phyloP scores from a whole-genome alignment of 1,140 invertebrate genomes.

The Drosophila yakuba region DNA sequence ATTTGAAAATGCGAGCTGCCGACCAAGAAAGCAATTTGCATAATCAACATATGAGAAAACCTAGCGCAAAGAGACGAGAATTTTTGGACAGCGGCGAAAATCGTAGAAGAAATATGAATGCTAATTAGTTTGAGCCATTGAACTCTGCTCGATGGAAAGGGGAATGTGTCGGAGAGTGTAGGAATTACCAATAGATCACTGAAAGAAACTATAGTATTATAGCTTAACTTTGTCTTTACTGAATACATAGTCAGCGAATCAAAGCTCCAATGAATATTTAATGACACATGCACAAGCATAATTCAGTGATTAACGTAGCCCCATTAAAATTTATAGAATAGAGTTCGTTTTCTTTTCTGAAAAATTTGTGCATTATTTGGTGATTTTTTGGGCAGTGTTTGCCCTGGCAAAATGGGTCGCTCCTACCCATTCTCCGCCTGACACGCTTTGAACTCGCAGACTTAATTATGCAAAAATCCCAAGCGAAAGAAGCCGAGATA shows the following conservation, averaged over 20 bases:
- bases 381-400: neutral
- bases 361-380: too few species aligned
- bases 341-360: too few species aligned
- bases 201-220: neutral
- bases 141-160: slow-evolving; percentile 28
- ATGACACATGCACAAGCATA: too few species aligned
- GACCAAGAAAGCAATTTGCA: slow-evolving; percentile 47
- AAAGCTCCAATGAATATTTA: too few species aligned
- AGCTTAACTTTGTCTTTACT: too few species aligned
- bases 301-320: too few species aligned
- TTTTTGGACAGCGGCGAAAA: slow-evolving; percentile 36
- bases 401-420: slow-evolving; percentile 39
- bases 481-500: slow-evolving; percentile 9
- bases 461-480: slow-evolving; percentile 59
- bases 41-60: slow-evolving; percentile 45
- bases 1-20: slow-evolving; percentile 7
- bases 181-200: slow-evolving; percentile 1
- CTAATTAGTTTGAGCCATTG: slow-evolving; percentile 53
- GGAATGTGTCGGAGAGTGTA: neutral
- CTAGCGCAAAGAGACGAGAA: slow-evolving; percentile 23
- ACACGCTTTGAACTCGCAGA: slow-evolving; percentile 50
- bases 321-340: too few species aligned
- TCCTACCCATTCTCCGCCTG: slow-evolving; percentile 19
- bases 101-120: slow-evolving; percentile 43
- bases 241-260: too few species aligned